These are phyloP conservation scores for Casuarius casuarius DNA, from an alignment of 2,113 vertebrate species.

Conservation along the genomic window DNA sequence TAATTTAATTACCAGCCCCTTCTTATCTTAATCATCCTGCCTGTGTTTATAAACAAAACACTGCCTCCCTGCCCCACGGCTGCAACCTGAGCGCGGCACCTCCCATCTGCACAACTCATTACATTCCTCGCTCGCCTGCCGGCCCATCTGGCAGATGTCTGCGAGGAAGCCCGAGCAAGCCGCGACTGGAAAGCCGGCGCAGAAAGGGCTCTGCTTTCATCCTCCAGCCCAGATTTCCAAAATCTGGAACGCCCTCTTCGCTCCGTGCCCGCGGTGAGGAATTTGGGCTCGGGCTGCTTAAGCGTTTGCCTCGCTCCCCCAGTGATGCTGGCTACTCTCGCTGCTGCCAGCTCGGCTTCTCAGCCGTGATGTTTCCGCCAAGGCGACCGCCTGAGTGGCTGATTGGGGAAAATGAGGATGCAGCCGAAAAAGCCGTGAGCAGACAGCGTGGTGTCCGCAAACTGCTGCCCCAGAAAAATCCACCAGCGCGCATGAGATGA, in stretches of 20 bases:
- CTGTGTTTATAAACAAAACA: conserved; percentile 74
- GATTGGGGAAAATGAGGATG: background rate
- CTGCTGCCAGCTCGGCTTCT: background rate
- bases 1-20: conserved; percentile 74
- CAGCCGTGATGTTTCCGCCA: rapidly evolving
- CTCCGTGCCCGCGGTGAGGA: background rate
- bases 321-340: background rate
- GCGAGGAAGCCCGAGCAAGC: conserved; percentile 44
- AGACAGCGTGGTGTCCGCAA: background rate
- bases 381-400: background rate
- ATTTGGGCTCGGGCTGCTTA: background rate
- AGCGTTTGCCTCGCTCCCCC: background rate
- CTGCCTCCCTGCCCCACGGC: conserved; percentile 58
- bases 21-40: conserved; percentile 69
- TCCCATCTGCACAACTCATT: conserved; percentile 70
- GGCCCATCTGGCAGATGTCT: conserved; percentile 59
- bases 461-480: background rate
- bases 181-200: background rate
- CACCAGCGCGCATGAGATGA: rapidly evolving
- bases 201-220: conserved; percentile 23
- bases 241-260: background rate
- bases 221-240: background rate
- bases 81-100: conserved; percentile 66
- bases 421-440: background rate
- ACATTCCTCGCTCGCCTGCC: background rate